Conservation (phyloP, 2,113 vertebrate genomes). For the Anhinga anhinga region DNA sequence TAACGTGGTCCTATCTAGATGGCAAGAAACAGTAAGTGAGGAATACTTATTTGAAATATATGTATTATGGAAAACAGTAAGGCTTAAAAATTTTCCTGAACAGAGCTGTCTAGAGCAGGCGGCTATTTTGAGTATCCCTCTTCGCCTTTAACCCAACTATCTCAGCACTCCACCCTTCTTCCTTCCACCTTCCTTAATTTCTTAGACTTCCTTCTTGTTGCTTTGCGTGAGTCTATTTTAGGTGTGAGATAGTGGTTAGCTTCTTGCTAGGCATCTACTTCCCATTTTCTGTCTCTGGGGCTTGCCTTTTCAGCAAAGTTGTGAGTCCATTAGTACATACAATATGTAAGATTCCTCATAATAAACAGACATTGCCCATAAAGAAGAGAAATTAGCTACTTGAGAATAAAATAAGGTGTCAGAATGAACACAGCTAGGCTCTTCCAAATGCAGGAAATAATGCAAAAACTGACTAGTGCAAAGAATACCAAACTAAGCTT, state of each 20-base stretch:
- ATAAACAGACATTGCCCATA: neutral
- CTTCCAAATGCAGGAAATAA: neutral
- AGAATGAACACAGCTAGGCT: neutral
- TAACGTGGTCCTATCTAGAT: neutral
- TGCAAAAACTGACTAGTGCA: neutral
- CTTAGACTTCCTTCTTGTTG: slow-evolving; percentile 59
- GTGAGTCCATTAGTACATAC: neutral
- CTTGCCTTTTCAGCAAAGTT: slow-evolving; percentile 46
- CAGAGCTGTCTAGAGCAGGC: slow-evolving; percentile 19
- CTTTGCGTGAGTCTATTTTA: slow-evolving; percentile 16
- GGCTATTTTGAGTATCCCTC: neutral
- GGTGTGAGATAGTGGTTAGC: neutral
- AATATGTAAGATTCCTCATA: neutral
- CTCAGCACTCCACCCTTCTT: slow-evolving; percentile 53
- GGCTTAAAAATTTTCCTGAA: slow-evolving; percentile 41
- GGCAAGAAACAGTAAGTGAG: neutral
- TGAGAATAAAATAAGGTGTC: neutral
- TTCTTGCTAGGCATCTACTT: neutral
- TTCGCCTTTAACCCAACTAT: slow-evolving; percentile 50
- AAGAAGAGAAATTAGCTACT: neutral
- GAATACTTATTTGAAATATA: neutral
- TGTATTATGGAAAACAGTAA: neutral
- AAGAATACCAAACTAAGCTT: neutral
- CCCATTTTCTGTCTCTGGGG: neutral
- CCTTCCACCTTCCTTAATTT: slow-evolving; percentile 69